These are phyloP conservation scores for Drosophila merina DNA, from an alignment of 2,888 invertebrate species.

Conservation along the genomic window DNA sequence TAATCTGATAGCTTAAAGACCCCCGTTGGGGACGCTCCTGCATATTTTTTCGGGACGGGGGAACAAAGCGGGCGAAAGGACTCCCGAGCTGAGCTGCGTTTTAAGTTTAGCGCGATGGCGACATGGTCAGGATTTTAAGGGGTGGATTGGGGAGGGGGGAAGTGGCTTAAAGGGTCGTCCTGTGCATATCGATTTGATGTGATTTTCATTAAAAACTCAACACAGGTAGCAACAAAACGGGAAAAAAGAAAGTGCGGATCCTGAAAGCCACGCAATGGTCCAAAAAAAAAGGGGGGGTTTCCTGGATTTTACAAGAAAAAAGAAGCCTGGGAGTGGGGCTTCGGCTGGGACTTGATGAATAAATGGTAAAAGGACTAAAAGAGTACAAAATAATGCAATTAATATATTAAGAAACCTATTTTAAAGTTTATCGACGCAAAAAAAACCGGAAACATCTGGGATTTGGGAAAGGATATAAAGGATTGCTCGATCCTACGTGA, in stretches of 20 bases:
- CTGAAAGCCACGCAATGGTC: constrained; percentile 52
- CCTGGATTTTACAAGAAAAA: neutral
- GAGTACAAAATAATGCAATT: constrained; percentile 1
- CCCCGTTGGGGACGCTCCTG: constrained; percentile 13
- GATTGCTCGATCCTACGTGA: constrained; percentile 29
- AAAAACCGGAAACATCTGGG: constrained; percentile 41
- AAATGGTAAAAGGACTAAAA: neutral
- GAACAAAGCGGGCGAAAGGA: neutral
- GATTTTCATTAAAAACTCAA: constrained; percentile 75
- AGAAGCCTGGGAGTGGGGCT: neutral
- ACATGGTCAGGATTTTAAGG: constrained; percentile 19
- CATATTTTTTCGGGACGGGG: neutral
- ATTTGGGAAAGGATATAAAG: neutral
- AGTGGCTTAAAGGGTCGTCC: constrained; percentile 32
- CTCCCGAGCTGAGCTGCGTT: constrained; percentile 33
- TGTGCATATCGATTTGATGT: constrained; percentile 72
- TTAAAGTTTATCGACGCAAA: constrained; percentile 1
- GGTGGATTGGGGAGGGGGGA: neutral
- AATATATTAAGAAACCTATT: neutral
- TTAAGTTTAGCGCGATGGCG: constrained; percentile 42
- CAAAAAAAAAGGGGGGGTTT: constrained; percentile 52
- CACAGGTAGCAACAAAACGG: constrained; percentile 56
- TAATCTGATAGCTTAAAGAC: neutral
- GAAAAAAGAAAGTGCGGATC: constrained; percentile 15
- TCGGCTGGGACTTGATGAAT: neutral